A percentile compares a stretch with the other conserved stretches of the same genome.
Conservation (phyloP, 1,140 invertebrate genomes). For the Euborellia annulipes region DNA sequence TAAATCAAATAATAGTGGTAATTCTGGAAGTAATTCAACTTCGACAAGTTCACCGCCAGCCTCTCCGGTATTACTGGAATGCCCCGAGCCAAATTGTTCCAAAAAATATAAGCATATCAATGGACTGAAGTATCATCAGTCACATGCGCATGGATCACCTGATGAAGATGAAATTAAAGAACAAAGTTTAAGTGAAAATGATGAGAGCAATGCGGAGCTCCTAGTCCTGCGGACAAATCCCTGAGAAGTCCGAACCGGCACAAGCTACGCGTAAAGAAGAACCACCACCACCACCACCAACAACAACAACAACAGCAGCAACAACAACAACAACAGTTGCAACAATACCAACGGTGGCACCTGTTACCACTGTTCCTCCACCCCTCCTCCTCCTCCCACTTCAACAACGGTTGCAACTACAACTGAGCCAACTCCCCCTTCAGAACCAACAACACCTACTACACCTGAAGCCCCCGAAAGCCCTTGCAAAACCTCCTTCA, state of each 20-base stretch:
- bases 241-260: conserved; percentile 7
- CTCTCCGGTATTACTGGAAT: conserved; percentile 74
- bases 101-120: conserved; percentile 98
- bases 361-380: conserved; percentile 14
- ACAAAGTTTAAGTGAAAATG: conserved; percentile 55
- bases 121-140: conserved; percentile 89
- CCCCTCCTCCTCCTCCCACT: conserved; percentile 25
- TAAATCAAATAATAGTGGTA: neutral
- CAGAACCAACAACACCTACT: too few species aligned
- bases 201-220: conserved; percentile 47
- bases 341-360: neutral
- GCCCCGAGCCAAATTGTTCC: conserved; percentile 92
- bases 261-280: conserved; percentile 2
- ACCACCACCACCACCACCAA: conserved; percentile 20
- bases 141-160: conserved; percentile 70
- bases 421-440: conserved; percentile 30
- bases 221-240: conserved; percentile 30
- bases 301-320: conserved; percentile 7
- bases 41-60: conserved; percentile 24
- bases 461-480: neutral
- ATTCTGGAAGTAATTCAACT: conserved; percentile 3
- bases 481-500: neutral
- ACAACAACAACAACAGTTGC: conserved; percentile 3
- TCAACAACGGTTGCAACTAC: conserved; percentile 16
- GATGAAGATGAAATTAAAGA: conserved; percentile 48